A percentile compares a stretch with the other conserved stretches of the same genome.
These are phyloP conservation scores for Chaetophractus vellerosus DNA, from an alignment of 2,797 vertebrate species.

Conservation along the genomic window DNA sequence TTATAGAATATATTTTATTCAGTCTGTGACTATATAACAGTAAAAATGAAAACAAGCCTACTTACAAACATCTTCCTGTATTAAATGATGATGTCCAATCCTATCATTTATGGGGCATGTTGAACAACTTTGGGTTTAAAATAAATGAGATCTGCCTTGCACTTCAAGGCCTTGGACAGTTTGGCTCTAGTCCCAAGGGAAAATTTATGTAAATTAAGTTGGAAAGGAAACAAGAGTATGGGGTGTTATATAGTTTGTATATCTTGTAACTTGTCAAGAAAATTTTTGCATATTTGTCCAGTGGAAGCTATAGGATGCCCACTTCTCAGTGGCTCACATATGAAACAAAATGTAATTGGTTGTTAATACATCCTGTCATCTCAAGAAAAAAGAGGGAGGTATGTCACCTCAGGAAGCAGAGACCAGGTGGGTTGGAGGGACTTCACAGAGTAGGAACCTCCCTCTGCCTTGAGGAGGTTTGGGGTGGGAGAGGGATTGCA, in stretches of 20 bases:
- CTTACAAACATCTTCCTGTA: background rate
- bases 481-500: background rate
- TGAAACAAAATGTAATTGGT: background rate
- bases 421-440: background rate
- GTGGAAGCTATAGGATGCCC: background rate
- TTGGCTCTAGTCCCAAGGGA: background rate
- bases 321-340: background rate
- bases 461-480: background rate
- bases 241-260: background rate
- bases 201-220: background rate
- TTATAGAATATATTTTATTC: slow-evolving; percentile 18
- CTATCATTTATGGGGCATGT: background rate
- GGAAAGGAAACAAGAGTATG: background rate
- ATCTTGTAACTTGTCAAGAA: background rate
- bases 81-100: background rate
- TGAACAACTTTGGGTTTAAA: slow-evolving; percentile 16
- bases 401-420: background rate
- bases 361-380: background rate
- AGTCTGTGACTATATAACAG: background rate
- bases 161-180: background rate
- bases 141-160: background rate
- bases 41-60: slow-evolving; percentile 33
- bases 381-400: background rate
- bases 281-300: background rate
- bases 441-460: background rate